These are phyloP conservation scores for Hypena proboscidalis DNA, from an alignment of 2,888 invertebrate species.

Conservation along the genomic window DNA sequence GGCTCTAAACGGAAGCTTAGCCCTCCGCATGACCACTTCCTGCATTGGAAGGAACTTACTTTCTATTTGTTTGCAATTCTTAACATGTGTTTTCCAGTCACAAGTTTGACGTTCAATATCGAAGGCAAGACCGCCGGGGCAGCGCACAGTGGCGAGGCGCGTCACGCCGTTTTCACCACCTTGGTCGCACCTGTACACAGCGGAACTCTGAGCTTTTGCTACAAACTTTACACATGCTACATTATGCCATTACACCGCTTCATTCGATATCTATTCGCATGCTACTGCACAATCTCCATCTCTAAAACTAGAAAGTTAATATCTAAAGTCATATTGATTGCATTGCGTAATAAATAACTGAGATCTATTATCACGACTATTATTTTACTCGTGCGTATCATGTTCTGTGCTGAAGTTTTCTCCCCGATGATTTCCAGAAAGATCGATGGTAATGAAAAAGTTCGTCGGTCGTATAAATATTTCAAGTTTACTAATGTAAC, in stretches of 20 bases:
- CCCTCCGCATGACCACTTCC: conserved; percentile 80
- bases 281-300: not conserved
- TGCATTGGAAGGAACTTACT: conserved; percentile 90
- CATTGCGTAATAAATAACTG: too few species aligned
- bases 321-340: too few species aligned
- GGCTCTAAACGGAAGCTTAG: conserved; percentile 64
- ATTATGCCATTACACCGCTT: not conserved
- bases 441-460: too few species aligned
- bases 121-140: conserved; percentile 96
- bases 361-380: too few species aligned
- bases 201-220: conserved; percentile 58
- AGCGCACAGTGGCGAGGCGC: conserved; percentile 94
- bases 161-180: conserved; percentile 94
- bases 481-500: conserved; percentile 29
- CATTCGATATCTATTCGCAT: conserved; percentile 1
- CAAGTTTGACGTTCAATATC: conserved; percentile 97
- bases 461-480: not conserved
- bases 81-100: conserved; percentile 98
- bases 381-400: too few species aligned
- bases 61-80: conserved; percentile 97
- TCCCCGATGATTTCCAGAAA: too few species aligned
- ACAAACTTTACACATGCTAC: not conserved
- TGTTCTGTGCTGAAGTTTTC: too few species aligned
- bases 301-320: too few species aligned
- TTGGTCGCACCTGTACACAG: conserved; percentile 94